Conservation (phyloP, 2,888 invertebrate species). For the Volucella zonaria region DNA sequence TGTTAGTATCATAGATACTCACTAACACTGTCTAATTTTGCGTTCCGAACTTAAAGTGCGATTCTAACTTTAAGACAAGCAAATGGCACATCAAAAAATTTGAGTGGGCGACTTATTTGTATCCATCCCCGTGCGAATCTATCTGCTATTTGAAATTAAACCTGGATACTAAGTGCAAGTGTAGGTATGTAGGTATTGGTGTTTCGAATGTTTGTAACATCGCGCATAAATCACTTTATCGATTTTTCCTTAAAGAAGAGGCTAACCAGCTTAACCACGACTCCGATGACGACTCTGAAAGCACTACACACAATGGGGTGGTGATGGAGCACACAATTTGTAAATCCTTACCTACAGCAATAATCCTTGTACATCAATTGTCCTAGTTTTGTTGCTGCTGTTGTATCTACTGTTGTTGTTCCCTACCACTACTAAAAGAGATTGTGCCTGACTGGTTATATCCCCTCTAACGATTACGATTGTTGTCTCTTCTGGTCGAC, state of each 20-base stretch:
- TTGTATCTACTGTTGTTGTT: neutral
- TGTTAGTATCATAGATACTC: constrained; percentile 20
- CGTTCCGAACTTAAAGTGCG: constrained; percentile 45
- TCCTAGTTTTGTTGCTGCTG: constrained; percentile 41
- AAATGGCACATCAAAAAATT: neutral
- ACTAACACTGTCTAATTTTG: constrained; percentile 15
- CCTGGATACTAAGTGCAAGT: neutral
- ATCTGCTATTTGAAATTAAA: constrained; percentile 46
- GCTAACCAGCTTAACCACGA: constrained; percentile 2
- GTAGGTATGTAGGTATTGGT: neutral
- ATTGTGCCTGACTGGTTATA: constrained; percentile 20
- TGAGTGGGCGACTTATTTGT: neutral
- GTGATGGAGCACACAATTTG: constrained; percentile 43
- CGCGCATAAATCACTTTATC: constrained; percentile 52
- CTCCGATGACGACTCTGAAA: neutral
- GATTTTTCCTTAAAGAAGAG: constrained; percentile 37
- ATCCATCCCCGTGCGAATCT: neutral
- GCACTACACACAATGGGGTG: constrained; percentile 19
- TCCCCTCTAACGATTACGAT: constrained; percentile 40
- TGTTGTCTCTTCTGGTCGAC: constrained; percentile 1
- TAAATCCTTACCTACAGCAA: constrained; percentile 59
- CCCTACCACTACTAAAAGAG: neutral
- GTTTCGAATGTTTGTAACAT: constrained; percentile 17
- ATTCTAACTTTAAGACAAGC: constrained; percentile 8
- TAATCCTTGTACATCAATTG: constrained; percentile 62